These are phyloP conservation scores for Micromesistius poutassou DNA, from an alignment of 2,797 vertebrate species.

Conservation along the genomic window DNA sequence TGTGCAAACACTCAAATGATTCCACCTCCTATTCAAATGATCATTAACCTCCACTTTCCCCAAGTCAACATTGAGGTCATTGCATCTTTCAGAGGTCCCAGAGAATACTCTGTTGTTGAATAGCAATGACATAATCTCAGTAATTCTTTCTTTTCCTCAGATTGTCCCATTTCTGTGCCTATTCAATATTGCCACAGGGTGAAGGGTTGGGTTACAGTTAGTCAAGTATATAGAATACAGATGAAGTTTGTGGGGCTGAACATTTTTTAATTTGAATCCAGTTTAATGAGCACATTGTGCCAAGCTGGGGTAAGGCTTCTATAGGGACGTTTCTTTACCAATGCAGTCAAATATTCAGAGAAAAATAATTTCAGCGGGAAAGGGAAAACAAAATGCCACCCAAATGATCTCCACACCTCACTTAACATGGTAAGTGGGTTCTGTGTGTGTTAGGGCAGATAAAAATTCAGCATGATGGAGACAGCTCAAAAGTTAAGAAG, in stretches of 20 bases:
- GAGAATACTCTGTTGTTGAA: conserved; percentile 36
- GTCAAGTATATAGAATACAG: background rate
- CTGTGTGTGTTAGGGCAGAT: background rate
- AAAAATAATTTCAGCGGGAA: conserved; percentile 9
- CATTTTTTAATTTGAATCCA: background rate
- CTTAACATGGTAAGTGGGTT: background rate
- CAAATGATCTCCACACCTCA: conserved; percentile 7
- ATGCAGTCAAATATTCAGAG: conserved; percentile 12
- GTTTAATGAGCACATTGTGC: conserved; percentile 14
- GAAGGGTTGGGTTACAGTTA: background rate
- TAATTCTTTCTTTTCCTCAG: background rate
- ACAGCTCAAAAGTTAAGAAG: background rate
- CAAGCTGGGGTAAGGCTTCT: conserved; percentile 11
- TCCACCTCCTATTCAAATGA: conserved; percentile 43
- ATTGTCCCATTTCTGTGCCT: background rate
- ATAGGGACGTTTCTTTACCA: conserved; percentile 20
- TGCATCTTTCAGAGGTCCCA: conserved; percentile 18
- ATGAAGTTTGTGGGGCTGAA: background rate
- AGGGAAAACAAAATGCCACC: conserved; percentile 6
- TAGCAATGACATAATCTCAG: conserved; percentile 39
- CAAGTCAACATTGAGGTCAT: conserved; percentile 26
- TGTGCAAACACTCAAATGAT: background rate
- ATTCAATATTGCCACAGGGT: background rate
- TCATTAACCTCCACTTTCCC: conserved; percentile 43
- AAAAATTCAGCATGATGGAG: background rate